Base-by-base conservation (phyloP, 2,113 vertebrate species). In the Tragulus kanchil region DNA sequence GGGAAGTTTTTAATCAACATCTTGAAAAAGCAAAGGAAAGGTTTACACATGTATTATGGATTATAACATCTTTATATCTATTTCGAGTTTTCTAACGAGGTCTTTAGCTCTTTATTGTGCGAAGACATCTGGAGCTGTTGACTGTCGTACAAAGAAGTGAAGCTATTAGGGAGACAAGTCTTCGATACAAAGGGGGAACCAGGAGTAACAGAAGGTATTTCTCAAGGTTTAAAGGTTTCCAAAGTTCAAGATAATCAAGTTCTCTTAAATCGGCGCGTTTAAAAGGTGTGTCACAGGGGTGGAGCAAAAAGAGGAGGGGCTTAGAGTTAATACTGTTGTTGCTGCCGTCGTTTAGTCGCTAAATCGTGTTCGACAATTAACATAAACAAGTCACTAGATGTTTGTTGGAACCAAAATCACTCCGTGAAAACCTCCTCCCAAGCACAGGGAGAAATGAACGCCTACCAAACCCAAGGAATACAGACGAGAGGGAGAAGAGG, bases 211-310 rank as follows among this genome's bases (percentile, higher is more conserved):
- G 75, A 89, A 59, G 71, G n/a, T 52, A 67, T 64, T 86, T 96
- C 45, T 85, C 77, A 88, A 71, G 48, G 79, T n/a, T 54, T 73
- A 83, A 95, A 95, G 91, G 94, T 94, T 91, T 97, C 94, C 89
- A 83, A 94, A 96, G 94, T 96, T 97, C 88, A 97, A 94, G 94
- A 89, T 83, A 93, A 96, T 94, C 93, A 95, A 93, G 78, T 93
- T 95, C 90, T 92, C 90, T 85, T 85, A 95, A 96, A 75, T 89
- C 94, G 84, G 75, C 62, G 79, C 45, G n/a, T 89, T 97, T 96
- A 77, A 93, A 95, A 96, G 97, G 88, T 95, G 94, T 96, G 97
- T 93, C 96, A 93, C 5, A 89, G 62, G 94, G 97, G 97, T 81
- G 97, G 93, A 95, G 95, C 77, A 59, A 89, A 65, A 90, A 42